Evolutionary conservation across 1,140 invertebrate species (phyloP).

Genomic region (Eueides isabella): DNA sequence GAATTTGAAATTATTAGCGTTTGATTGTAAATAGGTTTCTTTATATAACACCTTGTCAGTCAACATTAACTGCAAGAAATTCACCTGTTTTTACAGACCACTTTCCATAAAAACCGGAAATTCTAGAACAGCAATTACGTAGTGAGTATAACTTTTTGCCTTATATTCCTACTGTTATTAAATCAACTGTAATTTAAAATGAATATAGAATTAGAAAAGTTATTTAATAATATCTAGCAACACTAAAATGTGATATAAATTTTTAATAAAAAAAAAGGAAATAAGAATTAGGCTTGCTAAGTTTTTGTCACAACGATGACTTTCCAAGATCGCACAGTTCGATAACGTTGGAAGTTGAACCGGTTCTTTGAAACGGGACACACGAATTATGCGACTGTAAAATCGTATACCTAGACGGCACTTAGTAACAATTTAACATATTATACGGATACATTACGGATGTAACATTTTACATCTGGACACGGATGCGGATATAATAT

Average conservation of each 20-base stretch:
- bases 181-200: neutral
- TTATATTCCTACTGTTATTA: neutral
- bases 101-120: slow-evolving; percentile 9
- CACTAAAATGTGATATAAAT: neutral
- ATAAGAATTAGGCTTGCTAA: slow-evolving; percentile 19
- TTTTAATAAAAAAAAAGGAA: slow-evolving; percentile 7
- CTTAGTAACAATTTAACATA: slow-evolving; percentile 4
- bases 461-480: no score
- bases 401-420: neutral
- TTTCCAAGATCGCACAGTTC: slow-evolving; percentile 25
- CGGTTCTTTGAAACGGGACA: slow-evolving; percentile 22
- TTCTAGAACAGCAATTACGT: neutral
- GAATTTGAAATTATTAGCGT: neutral
- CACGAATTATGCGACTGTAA: slow-evolving; percentile 10
- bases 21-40: neutral
- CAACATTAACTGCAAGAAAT: neutral
- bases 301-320: slow-evolving; percentile 28
- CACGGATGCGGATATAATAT: no score
- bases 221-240: neutral
- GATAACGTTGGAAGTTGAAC: slow-evolving; percentile 17
- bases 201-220: neutral
- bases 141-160: neutral
- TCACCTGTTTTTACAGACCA: neutral
- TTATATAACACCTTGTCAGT: neutral
- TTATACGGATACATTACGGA: neutral